Evolutionary conservation across 2,797 vertebrate species (phyloP).

Genomic region (Phoxinus dragarum): DNA sequence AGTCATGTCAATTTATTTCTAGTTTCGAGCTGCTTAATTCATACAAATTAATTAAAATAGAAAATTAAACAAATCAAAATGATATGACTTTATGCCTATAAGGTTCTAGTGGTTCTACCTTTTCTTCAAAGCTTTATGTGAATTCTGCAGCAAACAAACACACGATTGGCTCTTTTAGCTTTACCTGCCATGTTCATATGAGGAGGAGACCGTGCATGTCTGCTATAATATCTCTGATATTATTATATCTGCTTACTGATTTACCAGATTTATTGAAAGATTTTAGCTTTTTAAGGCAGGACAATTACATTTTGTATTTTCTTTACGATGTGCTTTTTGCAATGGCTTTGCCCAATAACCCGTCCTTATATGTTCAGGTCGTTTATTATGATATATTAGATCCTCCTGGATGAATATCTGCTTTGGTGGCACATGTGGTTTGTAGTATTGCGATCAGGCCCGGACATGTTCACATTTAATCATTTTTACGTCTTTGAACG

Average conservation of each 20-base stretch:
- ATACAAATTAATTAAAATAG: too few species aligned
- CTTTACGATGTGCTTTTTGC: not conserved
- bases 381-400: constrained; percentile 1
- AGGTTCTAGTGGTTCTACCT: too few species aligned
- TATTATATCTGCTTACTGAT: not conserved
- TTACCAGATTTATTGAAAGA: not conserved
- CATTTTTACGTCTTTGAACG: not conserved
- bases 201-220: too few species aligned
- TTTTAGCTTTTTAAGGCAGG: not conserved
- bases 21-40: too few species aligned
- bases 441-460: not conserved
- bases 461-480: constrained; percentile 1
- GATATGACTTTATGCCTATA: too few species aligned
- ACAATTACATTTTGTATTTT: not conserved
- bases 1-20: too few species aligned
- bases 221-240: too few species aligned
- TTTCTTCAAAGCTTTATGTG: too few species aligned
- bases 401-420: constrained; percentile 28
- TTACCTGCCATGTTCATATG: too few species aligned
- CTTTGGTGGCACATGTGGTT: not conserved
- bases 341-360: not conserved
- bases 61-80: too few species aligned
- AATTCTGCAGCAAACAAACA: too few species aligned
- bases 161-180: too few species aligned
- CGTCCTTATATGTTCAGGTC: not conserved